These are phyloP conservation scores for Napeogenes inachia DNA, from an alignment of 2,888 invertebrate species.

Conservation along the genomic window DNA sequence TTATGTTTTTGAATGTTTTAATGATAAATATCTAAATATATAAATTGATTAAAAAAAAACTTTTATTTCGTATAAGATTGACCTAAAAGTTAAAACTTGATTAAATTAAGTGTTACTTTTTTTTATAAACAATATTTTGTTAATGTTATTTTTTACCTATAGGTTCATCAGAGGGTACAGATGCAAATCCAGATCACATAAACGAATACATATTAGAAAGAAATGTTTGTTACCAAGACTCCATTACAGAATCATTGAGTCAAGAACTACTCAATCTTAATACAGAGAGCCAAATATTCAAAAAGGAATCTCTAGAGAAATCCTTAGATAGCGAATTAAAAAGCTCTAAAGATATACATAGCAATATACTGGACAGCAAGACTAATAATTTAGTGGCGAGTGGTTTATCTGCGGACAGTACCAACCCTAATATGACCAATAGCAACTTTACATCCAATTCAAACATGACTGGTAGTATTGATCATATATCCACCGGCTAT, in stretches of 20 bases:
- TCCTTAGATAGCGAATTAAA: conserved; percentile 63
- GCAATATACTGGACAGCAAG: conserved; percentile 63
- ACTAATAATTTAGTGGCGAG: conserved; percentile 56
- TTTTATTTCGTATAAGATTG: no score
- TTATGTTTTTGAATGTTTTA: no score
- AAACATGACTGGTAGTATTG: conserved; percentile 66
- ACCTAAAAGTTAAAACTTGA: no score
- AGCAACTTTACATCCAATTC: conserved; percentile 69
- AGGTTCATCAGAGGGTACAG: conserved; percentile 67
- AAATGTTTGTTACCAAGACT: conserved; percentile 73
- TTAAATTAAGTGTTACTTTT: no score
- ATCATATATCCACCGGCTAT: conserved; percentile 59
- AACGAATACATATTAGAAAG: conserved; percentile 71
- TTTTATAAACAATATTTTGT: neutral
- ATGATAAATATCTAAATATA: no score
- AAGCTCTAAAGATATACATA: conserved; percentile 63
- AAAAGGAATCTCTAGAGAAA: conserved; percentile 58
- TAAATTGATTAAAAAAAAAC: no score
- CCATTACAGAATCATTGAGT: conserved; percentile 64
- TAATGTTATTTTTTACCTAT: conserved; percentile 9
- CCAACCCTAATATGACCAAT: conserved; percentile 63
- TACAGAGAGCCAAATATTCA: conserved; percentile 56
- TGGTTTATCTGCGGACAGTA: conserved; percentile 59
- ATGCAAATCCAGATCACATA: conserved; percentile 62
- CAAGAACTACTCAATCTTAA: conserved; percentile 65